phyloP scores from a whole-genome alignment of 1,140 invertebrate species.

The Hycleus cichorii region DNA sequence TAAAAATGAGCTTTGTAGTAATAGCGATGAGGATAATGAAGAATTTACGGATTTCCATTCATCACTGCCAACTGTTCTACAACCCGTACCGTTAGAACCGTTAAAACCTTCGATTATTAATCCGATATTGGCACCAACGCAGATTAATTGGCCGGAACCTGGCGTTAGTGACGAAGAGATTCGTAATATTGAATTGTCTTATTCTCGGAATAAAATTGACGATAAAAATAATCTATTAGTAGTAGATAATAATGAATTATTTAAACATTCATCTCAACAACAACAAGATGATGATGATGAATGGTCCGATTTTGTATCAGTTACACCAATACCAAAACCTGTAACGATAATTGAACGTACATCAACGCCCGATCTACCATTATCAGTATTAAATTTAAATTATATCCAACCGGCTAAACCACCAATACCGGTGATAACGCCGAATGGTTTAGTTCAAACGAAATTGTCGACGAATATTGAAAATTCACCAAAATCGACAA shows the following conservation, averaged over 20 bases:
- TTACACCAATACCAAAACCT: slow-evolving; percentile 6
- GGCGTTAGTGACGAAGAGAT: slow-evolving; percentile 55
- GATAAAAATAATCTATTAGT: slow-evolving; percentile 1
- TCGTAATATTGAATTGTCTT: slow-evolving; percentile 30
- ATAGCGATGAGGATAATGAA: slow-evolving; percentile 20
- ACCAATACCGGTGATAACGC: slow-evolving; percentile 36
- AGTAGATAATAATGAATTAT: too few species aligned
- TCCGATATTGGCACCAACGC: not conserved
- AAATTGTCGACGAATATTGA: slow-evolving; percentile 21
- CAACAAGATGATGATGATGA: slow-evolving; percentile 34
- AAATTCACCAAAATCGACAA: not conserved
- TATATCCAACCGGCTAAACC: slow-evolving; percentile 34
- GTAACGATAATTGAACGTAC: slow-evolving; percentile 17
- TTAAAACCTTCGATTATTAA: slow-evolving; percentile 4
- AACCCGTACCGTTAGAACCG: slow-evolving; percentile 20
- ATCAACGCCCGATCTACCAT: slow-evolving; percentile 31
- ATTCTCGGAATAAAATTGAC: slow-evolving; percentile 7
- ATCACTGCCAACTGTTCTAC: slow-evolving; percentile 20
- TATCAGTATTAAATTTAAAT: slow-evolving; percentile 36
- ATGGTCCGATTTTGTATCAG: slow-evolving; percentile 39
- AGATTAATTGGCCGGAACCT: slow-evolving; percentile 55
- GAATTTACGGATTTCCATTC: slow-evolving; percentile 35
- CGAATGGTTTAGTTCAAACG: slow-evolving; percentile 33
- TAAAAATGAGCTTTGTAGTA: not conserved
- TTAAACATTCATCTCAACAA: not conserved